Evolutionary conservation across 2,113 vertebrate species (phyloP).

Genomic region (Uria lomvia): DNA sequence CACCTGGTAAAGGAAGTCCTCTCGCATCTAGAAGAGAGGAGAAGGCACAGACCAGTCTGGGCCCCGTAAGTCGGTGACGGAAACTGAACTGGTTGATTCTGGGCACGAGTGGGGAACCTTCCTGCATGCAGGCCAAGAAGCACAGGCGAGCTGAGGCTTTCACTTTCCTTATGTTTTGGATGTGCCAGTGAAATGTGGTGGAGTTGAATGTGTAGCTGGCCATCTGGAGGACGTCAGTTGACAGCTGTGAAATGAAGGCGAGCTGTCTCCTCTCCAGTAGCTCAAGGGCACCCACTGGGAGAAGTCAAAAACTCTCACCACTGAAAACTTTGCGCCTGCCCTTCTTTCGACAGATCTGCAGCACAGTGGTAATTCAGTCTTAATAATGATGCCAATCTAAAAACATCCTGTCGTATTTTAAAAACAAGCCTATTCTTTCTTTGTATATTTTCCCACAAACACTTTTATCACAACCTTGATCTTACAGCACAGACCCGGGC

Average conservation of each 20-base stretch:
- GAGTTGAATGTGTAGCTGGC: background rate
- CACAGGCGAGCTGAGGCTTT: background rate
- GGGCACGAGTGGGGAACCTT: background rate
- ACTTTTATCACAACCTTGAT: background rate
- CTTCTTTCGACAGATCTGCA: background rate
- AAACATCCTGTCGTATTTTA: background rate
- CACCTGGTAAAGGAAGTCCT: background rate
- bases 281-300: background rate
- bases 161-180: background rate
- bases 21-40: background rate
- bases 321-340: background rate
- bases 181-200: background rate
- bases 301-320: background rate
- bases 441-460: background rate
- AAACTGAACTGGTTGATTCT: background rate
- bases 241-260: background rate
- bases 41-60: background rate
- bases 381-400: background rate
- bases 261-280: background rate
- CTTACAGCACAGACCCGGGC: background rate
- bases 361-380: background rate
- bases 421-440: background rate
- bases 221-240: background rate
- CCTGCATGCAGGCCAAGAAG: background rate
- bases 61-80: background rate